These are phyloP conservation scores for Patiria pectinifera DNA, from an alignment of 53 echinoderm and acorn worm genomes.

Conservation along the genomic window DNA sequence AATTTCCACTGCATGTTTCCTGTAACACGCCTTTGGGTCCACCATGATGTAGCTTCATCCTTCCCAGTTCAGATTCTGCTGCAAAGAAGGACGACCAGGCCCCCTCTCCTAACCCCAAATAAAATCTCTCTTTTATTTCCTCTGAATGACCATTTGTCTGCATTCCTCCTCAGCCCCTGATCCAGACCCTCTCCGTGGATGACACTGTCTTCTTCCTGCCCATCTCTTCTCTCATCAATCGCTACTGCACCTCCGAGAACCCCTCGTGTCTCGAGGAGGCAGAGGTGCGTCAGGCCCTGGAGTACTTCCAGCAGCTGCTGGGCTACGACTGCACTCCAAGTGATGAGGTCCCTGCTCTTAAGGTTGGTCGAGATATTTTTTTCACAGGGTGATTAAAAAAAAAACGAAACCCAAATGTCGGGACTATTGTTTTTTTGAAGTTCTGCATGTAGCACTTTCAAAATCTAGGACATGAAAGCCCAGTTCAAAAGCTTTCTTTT, in stretches of 20 bases:
- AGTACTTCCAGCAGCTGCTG: slow-evolving; percentile 66
- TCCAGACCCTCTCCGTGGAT: slow-evolving; percentile 23
- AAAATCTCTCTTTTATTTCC: background rate
- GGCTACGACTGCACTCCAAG: slow-evolving; percentile 70
- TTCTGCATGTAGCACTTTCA: too few relatives aligned
- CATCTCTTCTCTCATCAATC: slow-evolving; percentile 77
- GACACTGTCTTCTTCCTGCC: slow-evolving; percentile 69
- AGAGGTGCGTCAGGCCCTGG: slow-evolving; percentile 60
- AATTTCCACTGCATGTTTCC: too few relatives aligned
- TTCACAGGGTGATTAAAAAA: too few relatives aligned
- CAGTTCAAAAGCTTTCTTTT: too few relatives aligned
- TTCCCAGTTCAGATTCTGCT: too few relatives aligned
- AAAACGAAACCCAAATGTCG: too few relatives aligned
- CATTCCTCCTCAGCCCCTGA: background rate
- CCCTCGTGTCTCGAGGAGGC: slow-evolving; percentile 56
- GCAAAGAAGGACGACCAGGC: too few relatives aligned
- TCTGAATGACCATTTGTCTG: background rate
- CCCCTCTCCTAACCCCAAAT: too few relatives aligned
- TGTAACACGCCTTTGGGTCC: too few relatives aligned
- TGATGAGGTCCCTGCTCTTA: slow-evolving; percentile 45
- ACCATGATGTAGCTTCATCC: too few relatives aligned
- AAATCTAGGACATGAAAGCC: too few relatives aligned
- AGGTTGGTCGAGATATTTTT: slow-evolving; percentile 25
- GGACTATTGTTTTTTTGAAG: too few relatives aligned
- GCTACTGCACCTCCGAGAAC: slow-evolving; percentile 73